Evolutionary conservation across 2,113 vertebrate species (phyloP), one percentile per base, ranked within the genome.

Genomic region (Pygoscelis antarcticus): DNA sequence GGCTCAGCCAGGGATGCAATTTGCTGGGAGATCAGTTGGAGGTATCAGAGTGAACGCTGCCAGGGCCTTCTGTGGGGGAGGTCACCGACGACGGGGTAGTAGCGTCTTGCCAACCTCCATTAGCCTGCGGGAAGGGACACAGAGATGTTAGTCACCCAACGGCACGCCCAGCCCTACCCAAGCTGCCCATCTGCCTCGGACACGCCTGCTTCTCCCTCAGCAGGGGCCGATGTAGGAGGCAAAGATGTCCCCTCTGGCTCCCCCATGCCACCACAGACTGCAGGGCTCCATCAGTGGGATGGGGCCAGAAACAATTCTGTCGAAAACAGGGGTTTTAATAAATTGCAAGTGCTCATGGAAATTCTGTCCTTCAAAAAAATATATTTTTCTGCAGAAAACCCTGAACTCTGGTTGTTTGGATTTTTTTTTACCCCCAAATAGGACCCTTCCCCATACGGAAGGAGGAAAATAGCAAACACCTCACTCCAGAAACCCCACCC

Each of bases 31-130:
- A 99, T 99, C 99, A 99, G 99, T 99, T 99, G 99, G 99, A 99
- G 98, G 99, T 99, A 99, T 99, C 99, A 74, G 99, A 99, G 98
- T 99, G 99, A 97, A 99, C 99, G 95, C 99, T 99, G 98, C 99
- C 99, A 92, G 99, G 99, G 98, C 99, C 99, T 99, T 99, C 99
- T 99, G 99, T 99, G 96, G 99, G 99, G 96, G 99, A 99, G 97
- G 99, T 99, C 98, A 99, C 99, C 95, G 99, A 99, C 87, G 99
- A 99, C 91, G 99, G 99, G 98, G 99, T 99, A 89, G 99, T 99
- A 96, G 99, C 99, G 95, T 99, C 99, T 98, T 99, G 99, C 99
- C 99, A 99, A 98, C 99, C 99, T 97, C 99, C 99, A 98, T 99
- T 99, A 98, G 99, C 99, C 99, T 99, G 98, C 13, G 54, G 98